phyloP scores from a whole-genome alignment of 2,113 vertebrate genomes.

The Spea bombifrons region DNA sequence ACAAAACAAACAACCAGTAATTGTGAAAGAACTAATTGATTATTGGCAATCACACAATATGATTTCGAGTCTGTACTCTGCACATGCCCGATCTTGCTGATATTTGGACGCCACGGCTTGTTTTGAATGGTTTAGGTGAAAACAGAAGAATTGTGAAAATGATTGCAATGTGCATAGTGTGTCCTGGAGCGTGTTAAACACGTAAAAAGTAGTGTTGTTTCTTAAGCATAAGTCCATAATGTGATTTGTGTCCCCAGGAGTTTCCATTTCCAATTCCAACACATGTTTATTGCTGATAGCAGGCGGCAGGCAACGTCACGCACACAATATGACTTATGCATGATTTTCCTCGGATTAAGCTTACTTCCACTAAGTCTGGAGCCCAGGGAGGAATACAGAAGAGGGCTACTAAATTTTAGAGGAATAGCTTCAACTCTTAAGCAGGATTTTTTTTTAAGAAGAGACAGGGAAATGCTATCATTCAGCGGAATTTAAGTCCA shows the following conservation, averaged over 20 bases:
- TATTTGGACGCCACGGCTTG: background rate
- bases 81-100: conserved; percentile 6
- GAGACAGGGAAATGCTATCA: too few relatives aligned
- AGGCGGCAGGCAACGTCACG: conserved; percentile 28
- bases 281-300: conserved; percentile 46
- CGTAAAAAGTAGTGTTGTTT: conserved; percentile 15
- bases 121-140: conserved; percentile 22
- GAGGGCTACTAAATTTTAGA: conserved; percentile 20
- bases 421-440: conserved; percentile 18
- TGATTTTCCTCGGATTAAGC: conserved; percentile 44
- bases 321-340: conserved; percentile 42
- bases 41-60: background rate
- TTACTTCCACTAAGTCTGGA: conserved; percentile 39
- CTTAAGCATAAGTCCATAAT: conserved; percentile 21
- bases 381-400: conserved; percentile 25
- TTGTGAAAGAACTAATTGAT: background rate
- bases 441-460: background rate
- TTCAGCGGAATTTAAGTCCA: too few relatives aligned
- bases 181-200: conserved; percentile 29
- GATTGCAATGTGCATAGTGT: conserved; percentile 25
- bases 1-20: too few relatives aligned
- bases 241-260: conserved; percentile 35
- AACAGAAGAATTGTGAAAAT: conserved; percentile 13
- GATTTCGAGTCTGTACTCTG: background rate
- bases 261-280: conserved; percentile 27